Percentiles rank a stretch among this genome's conserved stretches.
phyloP scores from a whole-genome alignment of 1,140 invertebrate genomes.

The Procambarus virginalis region DNA sequence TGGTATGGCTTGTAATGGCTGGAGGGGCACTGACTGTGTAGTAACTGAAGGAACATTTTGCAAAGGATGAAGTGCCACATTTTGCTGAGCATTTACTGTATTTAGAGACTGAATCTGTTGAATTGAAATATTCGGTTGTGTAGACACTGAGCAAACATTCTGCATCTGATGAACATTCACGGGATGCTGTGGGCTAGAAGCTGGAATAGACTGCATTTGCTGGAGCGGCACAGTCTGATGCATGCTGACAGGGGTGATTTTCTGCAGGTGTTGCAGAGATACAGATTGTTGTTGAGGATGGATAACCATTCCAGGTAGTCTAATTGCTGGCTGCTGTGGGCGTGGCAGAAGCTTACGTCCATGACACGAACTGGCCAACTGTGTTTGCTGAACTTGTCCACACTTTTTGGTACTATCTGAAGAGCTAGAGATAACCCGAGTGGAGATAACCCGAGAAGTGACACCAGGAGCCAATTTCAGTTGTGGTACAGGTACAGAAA shows the following conservation, averaged over 20 bases:
- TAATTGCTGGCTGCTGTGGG: background rate
- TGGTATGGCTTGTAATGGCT: background rate
- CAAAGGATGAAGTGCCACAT: background rate
- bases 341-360: conserved; percentile 10
- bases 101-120: conserved; percentile 9
- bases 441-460: background rate
- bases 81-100: background rate
- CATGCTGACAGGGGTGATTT: background rate
- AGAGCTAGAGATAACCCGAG: background rate
- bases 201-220: background rate
- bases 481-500: background rate
- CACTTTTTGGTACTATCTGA: background rate
- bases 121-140: background rate
- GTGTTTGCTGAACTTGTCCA: background rate
- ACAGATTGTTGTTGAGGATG: conserved; percentile 12
- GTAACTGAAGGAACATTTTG: background rate
- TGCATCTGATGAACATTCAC: background rate
- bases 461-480: background rate
- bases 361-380: background rate
- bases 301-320: background rate
- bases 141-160: background rate
- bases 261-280: conserved; percentile 16
- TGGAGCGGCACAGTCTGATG: conserved; percentile 16
- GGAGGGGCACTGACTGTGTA: background rate
- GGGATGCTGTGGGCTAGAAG: background rate